Evolutionary conservation across 2,113 vertebrate species (phyloP).

Genomic region (Zapus hudsonius): DNA sequence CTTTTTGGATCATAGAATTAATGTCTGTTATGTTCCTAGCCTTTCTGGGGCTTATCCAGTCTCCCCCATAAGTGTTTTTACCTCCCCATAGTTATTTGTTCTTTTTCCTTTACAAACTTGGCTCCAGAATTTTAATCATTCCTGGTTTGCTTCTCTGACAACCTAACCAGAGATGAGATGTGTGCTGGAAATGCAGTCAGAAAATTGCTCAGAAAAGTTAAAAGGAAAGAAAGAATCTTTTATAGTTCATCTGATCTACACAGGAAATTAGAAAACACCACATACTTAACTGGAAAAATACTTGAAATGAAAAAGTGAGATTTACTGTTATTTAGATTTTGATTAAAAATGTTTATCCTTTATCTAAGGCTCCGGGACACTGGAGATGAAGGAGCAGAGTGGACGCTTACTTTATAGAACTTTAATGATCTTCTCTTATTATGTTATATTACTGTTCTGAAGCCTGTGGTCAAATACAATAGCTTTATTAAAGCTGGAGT

Average conservation of each 20-base stretch:
- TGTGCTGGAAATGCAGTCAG: conserved; percentile 56
- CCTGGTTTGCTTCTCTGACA: conserved; percentile 62
- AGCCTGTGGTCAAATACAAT: conserved; percentile 87
- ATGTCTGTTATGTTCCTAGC: conserved; percentile 6
- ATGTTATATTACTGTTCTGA: conserved; percentile 83
- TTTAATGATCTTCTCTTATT: conserved; percentile 85
- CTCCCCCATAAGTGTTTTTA: conserved; percentile 45
- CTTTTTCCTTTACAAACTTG: conserved; percentile 43
- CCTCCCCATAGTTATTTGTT: conserved; percentile 36
- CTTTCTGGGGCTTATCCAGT: conserved; percentile 27
- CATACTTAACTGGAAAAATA: conserved; percentile 81
- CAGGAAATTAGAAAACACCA: conserved; percentile 81
- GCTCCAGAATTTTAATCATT: conserved; percentile 69
- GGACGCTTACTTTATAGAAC: conserved; percentile 82
- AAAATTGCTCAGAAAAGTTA: conserved; percentile 47
- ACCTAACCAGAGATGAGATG: conserved; percentile 49
- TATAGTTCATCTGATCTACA: conserved; percentile 68
- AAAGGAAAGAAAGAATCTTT: background rate
- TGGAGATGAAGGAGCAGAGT: conserved; percentile 74
- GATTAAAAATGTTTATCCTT: conserved; percentile 83
- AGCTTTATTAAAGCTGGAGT: conserved; percentile 85
- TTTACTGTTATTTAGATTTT: conserved; percentile 83
- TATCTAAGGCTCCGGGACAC: conserved; percentile 82
- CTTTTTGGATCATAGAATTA: conserved; percentile 33
- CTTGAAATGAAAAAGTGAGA: conserved; percentile 82